Evolutionary conservation across 2,888 invertebrate genomes (phyloP), one percentile per base, ranked within the genome.

Genomic region (Melanotus villosus): DNA sequence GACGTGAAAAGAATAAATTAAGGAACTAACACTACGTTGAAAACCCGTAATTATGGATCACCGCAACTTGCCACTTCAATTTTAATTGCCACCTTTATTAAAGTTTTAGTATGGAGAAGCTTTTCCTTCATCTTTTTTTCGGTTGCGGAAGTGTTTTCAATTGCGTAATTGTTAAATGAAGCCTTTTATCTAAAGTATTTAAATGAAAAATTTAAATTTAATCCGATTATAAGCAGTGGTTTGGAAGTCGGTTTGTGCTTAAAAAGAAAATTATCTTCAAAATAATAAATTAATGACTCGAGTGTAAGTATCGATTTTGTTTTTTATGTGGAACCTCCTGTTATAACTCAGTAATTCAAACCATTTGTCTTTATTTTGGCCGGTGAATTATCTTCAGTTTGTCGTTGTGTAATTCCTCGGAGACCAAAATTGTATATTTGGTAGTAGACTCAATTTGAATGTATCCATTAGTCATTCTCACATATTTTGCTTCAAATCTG

Each of bases 1-100:
- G 60, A 50, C 32, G 60, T 14, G 36, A 60, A 60, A 21, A 23
- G 34, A 60, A 60, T 60, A 52, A 52, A 63, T 52, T 52, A 52
- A n/a, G 14, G 32, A 7, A 18, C 32, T 32, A 18, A n/a, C 9
- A 32, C 12, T 47, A 12, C 10, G n/a, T n/a, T 12, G 23, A 47
- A 47, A 47, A 47, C 3, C 2, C 23, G 32, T 9, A 52, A 52
- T 52, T 52, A 32, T 2, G 10, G 32, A 32, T 32, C 52, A 32
- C 52, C 32, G 10, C 32, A 52, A 47, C 0, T 52, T 19, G 18
- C 16, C 52, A 52, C 18, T 52, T 52, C 19, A 32, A 16, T 32
- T 52, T 52, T 52, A 52, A 52, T 52, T 52, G 52, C 32, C 6
- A 23, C 47, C 3, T 47, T 23, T 47, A 47, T 47, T 23, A 23